These are phyloP conservation scores for Hymenochirus boettgeri DNA, from an alignment of 2,113 vertebrate species.

Conservation along the genomic window DNA sequence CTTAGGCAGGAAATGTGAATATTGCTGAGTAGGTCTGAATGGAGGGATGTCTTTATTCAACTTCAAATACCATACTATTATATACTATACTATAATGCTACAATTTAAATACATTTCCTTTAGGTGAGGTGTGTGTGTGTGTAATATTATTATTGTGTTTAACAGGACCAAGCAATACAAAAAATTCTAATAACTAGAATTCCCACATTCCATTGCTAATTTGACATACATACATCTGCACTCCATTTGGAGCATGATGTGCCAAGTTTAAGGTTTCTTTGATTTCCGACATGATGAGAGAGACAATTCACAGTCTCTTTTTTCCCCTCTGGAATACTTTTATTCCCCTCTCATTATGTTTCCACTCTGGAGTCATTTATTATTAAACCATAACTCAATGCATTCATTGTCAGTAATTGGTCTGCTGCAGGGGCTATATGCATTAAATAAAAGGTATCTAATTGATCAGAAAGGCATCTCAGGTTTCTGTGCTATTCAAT, in stretches of 20 bases:
- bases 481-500: background rate
- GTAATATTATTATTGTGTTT: no score
- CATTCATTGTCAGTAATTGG: background rate
- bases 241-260: slow-evolving; percentile 9
- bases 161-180: no score
- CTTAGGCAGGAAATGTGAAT: no score
- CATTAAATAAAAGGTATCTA: background rate
- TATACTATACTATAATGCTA: no score
- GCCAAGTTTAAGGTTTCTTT: slow-evolving; percentile 17
- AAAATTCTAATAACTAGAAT: slow-evolving; percentile 16
- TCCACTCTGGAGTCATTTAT: background rate
- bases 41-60: no score
- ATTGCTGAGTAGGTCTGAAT: no score
- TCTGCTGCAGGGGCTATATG: background rate
- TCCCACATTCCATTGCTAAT: slow-evolving; percentile 13
- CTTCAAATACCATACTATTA: no score
- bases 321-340: background rate
- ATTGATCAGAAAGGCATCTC: background rate
- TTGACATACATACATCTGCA: slow-evolving; percentile 23
- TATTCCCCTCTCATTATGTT: background rate
- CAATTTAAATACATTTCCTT: no score
- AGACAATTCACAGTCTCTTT: background rate
- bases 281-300: background rate
- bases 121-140: no score
- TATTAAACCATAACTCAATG: background rate